Percentiles rank a stretch among this genome's conserved stretches.
phyloP scores from a whole-genome alignment of 2,888 invertebrate genomes.

The Lycia hirtaria region DNA sequence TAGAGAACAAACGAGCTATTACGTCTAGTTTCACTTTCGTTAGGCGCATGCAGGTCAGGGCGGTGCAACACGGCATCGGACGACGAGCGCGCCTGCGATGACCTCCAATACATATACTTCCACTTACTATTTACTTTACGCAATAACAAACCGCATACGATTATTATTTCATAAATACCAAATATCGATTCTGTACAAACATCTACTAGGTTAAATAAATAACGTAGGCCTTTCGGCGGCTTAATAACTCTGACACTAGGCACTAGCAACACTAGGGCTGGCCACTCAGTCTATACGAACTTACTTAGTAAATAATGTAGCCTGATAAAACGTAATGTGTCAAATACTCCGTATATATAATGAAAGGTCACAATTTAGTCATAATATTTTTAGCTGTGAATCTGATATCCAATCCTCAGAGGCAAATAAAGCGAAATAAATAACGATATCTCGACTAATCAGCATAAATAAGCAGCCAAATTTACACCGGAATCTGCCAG shows the following conservation, averaged over 20 bases:
- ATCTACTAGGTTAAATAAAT: background rate
- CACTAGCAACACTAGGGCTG: too few species aligned
- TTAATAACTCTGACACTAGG: too few species aligned
- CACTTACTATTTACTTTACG: slow-evolving; percentile 20
- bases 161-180: slow-evolving; percentile 8
- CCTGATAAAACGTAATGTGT: background rate
- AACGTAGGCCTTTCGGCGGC: too few species aligned
- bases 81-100: slow-evolving; percentile 25
- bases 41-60: slow-evolving; percentile 65
- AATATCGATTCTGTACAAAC: slow-evolving; percentile 2
- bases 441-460: background rate
- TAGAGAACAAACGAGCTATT: slow-evolving; percentile 61
- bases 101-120: slow-evolving; percentile 20
- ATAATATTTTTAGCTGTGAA: background rate
- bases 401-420: background rate
- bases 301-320: background rate
- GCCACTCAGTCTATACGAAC: too few species aligned
- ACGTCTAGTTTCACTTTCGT: slow-evolving; percentile 76
- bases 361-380: background rate
- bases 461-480: slow-evolving; percentile 7
- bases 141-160: slow-evolving; percentile 13
- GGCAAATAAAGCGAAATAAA: background rate
- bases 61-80: slow-evolving; percentile 56
- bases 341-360: background rate
- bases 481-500: background rate